Base-by-base conservation (phyloP, 2,113 vertebrate genomes). In the Tinamus guttatus region DNA sequence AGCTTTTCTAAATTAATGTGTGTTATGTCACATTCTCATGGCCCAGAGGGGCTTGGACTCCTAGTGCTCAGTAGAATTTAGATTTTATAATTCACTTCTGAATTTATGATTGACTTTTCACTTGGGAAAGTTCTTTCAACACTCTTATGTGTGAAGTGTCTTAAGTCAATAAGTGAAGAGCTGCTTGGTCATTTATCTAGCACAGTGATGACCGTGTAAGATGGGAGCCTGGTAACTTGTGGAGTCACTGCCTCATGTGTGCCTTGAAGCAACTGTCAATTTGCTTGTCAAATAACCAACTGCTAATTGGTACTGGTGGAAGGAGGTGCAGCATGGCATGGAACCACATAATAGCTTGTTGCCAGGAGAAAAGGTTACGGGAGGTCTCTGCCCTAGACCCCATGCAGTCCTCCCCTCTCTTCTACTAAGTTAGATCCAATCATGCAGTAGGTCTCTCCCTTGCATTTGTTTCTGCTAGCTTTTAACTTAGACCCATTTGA, bases 11-110 rank as follows among this genome's bases (percentile, higher is more conserved):
- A 2, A 38, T 54, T 52, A 5, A 10, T 52, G 43, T 74, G 28
- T 69, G 20, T 79, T 62, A 21, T 12, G 3, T 41, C 0, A 0
- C 16, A 20, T 28, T 11, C 0, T 2, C 30, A 7, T 78, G 40
- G 28, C 21, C 11, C 21, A 4, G 0, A 22, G 74, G 21, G 28
- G 10, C 18, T 60, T 1, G 1, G 14, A 34, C 21, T 91, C n/a
- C 56, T n/a, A 64, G 9, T 3, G 9, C 62, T 75, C 34, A 13
- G 20, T 2, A 24, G 45, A 70, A 67, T n/a, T 79, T 13, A 47
- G 14, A 21, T 80, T 65, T 69, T 51, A 27, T 28, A 45, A 15
- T 1, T 38, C 5, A 86, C 3, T 65, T 80, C 20, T 4, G 36
- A 41, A 45, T 47, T 59, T 65, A 18, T 0, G 0, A 14, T 51